Evolutionary conservation across 92 coral and sea anemone species (phyloP).

Genomic region (Epizoanthus ramosus): DNA sequence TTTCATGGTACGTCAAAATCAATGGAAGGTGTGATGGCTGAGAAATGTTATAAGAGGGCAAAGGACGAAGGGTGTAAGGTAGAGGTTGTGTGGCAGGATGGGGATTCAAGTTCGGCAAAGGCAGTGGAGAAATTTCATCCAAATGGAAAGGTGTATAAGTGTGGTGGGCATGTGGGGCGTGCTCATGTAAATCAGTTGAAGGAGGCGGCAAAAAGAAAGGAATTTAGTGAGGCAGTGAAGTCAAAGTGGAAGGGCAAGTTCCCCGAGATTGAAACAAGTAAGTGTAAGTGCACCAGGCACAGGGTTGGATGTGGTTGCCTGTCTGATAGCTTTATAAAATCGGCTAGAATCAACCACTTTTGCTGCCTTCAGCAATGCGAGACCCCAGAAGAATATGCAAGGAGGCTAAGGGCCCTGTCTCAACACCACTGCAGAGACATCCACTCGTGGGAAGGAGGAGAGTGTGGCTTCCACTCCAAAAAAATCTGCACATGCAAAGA

Average conservation of each 20-base stretch:
- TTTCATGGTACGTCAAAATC: slow-evolving; percentile 65
- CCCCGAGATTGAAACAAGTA: slow-evolving; percentile 40
- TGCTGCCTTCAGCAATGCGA: slow-evolving; percentile 63
- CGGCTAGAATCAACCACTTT: slow-evolving; percentile 62
- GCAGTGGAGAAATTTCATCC: not conserved
- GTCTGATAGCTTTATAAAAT: slow-evolving; percentile 44
- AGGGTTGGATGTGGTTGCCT: slow-evolving; percentile 64
- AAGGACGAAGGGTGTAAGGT: slow-evolving; percentile 51
- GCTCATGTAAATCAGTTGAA: slow-evolving; percentile 51
- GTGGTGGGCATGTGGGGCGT: slow-evolving; percentile 65
- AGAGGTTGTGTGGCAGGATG: slow-evolving; percentile 65
- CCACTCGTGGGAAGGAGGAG: slow-evolving; percentile 15
- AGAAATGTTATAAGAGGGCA: slow-evolving; percentile 49
- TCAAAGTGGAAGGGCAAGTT: slow-evolving; percentile 42
- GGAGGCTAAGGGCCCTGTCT: slow-evolving; percentile 33
- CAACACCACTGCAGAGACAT: not conserved
- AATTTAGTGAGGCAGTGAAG: slow-evolving; percentile 29
- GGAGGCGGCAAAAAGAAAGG: slow-evolving; percentile 57
- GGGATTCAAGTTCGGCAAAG: slow-evolving; percentile 37
- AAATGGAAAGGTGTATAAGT: slow-evolving; percentile 34
- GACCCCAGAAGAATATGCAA: slow-evolving; percentile 46
- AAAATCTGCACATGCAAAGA: slow-evolving; percentile 1
- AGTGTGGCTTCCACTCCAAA: not conserved
- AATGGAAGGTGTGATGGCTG: slow-evolving; percentile 61
- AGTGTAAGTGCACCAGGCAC: slow-evolving; percentile 57